Percentiles rank a stretch among this genome's conserved stretches.
These are phyloP conservation scores for Lysandra coridon DNA, from an alignment of 2,888 invertebrate genomes.

Conservation along the genomic window DNA sequence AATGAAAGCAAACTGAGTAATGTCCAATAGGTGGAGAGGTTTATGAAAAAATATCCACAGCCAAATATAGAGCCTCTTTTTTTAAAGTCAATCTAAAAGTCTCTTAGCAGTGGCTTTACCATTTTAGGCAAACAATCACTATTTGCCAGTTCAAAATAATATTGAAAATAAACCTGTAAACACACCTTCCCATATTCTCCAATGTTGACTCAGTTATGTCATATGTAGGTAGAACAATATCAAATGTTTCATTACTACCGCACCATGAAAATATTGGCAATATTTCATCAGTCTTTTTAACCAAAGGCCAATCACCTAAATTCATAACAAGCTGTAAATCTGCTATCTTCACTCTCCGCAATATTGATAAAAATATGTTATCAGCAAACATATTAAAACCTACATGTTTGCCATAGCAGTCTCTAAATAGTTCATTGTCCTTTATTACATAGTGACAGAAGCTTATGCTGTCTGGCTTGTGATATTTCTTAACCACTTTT, in stretches of 20 bases:
- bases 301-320: slow-evolving; percentile 97
- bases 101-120: neutral
- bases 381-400: slow-evolving; percentile 98
- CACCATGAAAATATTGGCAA: slow-evolving; percentile 98
- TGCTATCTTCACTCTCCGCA: slow-evolving; percentile 89
- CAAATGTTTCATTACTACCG: slow-evolving; percentile 90
- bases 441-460: slow-evolving; percentile 94
- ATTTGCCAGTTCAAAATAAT: neutral
- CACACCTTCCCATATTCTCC: slow-evolving; percentile 95
- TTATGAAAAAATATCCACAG: too few species aligned
- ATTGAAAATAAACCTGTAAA: neutral
- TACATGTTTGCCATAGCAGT: slow-evolving; percentile 96
- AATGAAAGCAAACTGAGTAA: too few species aligned
- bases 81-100: too few species aligned
- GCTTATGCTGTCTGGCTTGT: slow-evolving; percentile 90
- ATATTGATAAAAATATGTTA: slow-evolving; percentile 88
- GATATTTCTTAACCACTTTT: slow-evolving; percentile 84
- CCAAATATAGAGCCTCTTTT: too few species aligned
- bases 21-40: too few species aligned
- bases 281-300: slow-evolving; percentile 75
- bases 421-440: slow-evolving; percentile 89
- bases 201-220: slow-evolving; percentile 95
- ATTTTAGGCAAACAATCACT: neutral
- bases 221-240: slow-evolving; percentile 97
- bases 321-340: slow-evolving; percentile 95